Base-by-base conservation (phyloP, 2,113 vertebrate species). In the Corythornis madagascariensis region DNA sequence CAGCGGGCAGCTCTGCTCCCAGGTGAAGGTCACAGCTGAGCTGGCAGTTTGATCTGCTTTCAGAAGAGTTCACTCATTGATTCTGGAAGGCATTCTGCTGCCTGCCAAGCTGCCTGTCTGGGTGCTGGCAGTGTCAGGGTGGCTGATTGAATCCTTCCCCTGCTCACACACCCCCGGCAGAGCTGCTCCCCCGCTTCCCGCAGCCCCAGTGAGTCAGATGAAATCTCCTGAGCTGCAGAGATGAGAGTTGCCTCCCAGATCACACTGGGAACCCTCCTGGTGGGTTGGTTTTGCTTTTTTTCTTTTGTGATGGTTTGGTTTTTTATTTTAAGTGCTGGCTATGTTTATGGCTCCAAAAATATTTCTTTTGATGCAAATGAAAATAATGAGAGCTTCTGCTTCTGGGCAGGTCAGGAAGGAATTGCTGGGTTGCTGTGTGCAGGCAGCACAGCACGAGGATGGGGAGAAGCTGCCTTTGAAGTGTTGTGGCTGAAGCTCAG, bases 361-460 rank as follows among this genome's bases (percentile, higher is more conserved):
- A 85, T 31, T 94, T 71, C 71, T 88, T 40, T 73, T 89, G 91
- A 90, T 92, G 89, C 87, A 89, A 64, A 92, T 77, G 82, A 88
- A 93, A 93, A 88, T 94, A 94, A 96, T 96, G 40, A 89, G 89
- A 92, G 67, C 56, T 92, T 92, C 33, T 89, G 81, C 91, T 93
- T 56, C 67, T 83, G 92, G 92, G 89, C 91, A 96, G 95, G 89
- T 93, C 92, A 74, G 91, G 89, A 71, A 83, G 92, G 85, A 74
- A 25, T 7, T 61, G 89, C 71, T 56, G 80, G 9, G 24, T 31
- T 25, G 82, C 55, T 65, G 47, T 3, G 61, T 24, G 82, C 73
- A 42, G 88, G 24, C 66, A 35, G 83, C 67, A 4, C 64, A 18
- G 82, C 72, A 15, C 1, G 0, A 20, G 83, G 38, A 13, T 11